Evolutionary conservation across 2,113 vertebrate genomes (phyloP).

Genomic region (Megaleporinus macrocephalus): DNA sequence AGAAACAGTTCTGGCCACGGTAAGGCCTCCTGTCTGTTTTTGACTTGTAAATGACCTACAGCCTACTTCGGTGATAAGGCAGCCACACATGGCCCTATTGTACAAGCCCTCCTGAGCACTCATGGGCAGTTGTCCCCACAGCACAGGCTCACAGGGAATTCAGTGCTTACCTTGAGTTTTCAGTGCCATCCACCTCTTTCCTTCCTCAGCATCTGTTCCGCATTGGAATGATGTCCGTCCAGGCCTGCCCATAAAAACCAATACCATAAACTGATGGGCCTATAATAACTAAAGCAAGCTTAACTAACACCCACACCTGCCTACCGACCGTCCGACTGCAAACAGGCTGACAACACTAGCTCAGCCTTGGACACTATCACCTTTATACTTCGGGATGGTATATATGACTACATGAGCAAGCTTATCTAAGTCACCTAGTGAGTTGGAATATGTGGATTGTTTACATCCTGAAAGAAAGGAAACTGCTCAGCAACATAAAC

Average conservation of each 20-base stretch:
- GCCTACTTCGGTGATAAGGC: neutral
- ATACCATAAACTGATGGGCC: neutral
- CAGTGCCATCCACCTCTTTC: constrained; percentile 70
- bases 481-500: too few species aligned
- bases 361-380: neutral
- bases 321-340: too few species aligned
- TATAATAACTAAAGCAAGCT: neutral
- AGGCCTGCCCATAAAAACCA: neutral
- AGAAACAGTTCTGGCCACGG: constrained; percentile 50
- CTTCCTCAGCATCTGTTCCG: constrained; percentile 55
- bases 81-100: neutral
- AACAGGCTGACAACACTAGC: neutral
- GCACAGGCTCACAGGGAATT: neutral
- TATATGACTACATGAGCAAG: neutral
- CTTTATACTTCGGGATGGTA: too few species aligned
- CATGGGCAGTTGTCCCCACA: neutral
- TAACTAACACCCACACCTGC: constrained; percentile 1
- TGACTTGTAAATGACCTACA: constrained; percentile 29
- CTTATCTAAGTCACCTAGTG: neutral
- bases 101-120: neutral
- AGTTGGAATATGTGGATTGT: too few species aligned
- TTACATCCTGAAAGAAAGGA: neutral
- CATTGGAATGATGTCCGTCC: neutral
- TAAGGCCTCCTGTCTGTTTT: constrained; percentile 18
- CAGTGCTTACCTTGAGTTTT: constrained; percentile 67